Conservation (phyloP, 2,113 vertebrate species). For the Brevimyrus niger region DNA sequence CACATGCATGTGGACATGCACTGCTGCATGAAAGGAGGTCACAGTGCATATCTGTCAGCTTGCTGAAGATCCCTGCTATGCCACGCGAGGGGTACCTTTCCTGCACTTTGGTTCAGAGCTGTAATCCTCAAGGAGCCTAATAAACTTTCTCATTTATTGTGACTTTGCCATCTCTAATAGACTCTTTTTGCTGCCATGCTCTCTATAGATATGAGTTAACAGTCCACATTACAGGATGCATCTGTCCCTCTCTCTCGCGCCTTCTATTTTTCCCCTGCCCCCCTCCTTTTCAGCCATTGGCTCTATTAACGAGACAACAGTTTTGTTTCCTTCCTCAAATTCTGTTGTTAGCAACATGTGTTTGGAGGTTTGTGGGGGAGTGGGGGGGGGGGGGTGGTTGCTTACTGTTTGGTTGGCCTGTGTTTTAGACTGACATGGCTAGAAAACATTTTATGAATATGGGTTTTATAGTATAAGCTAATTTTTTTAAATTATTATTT, state of each 20-base stretch:
- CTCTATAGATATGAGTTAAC: conserved; percentile 8
- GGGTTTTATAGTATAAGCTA: not conserved
- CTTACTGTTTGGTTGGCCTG: not conserved
- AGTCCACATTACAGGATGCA: conserved; percentile 46
- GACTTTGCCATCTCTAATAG: conserved; percentile 26
- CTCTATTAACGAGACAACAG: not conserved
- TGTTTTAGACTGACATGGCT: not conserved
- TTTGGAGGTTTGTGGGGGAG: not conserved
- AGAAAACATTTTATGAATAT: not conserved
- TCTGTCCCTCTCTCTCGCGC: conserved; percentile 32
- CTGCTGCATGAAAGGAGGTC: not conserved
- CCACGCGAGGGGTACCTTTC: not conserved
- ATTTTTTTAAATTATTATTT: not conserved
- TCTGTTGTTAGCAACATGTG: not conserved
- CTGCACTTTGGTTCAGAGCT: not conserved
- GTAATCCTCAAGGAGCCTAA: not conserved
- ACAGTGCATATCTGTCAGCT: not conserved
- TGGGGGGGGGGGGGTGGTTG: not conserved
- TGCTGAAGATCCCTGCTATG: not conserved
- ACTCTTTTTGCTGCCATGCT: conserved; percentile 6
- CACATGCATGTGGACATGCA: not conserved
- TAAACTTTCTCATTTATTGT: conserved; percentile 27
- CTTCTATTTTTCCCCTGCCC: not conserved
- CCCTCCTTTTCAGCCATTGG: not conserved
- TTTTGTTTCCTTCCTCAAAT: not conserved